Conservation (phyloP, 37 sponge, comb jelly and placozoan genomes). For the Ephydatia muelleri region DNA sequence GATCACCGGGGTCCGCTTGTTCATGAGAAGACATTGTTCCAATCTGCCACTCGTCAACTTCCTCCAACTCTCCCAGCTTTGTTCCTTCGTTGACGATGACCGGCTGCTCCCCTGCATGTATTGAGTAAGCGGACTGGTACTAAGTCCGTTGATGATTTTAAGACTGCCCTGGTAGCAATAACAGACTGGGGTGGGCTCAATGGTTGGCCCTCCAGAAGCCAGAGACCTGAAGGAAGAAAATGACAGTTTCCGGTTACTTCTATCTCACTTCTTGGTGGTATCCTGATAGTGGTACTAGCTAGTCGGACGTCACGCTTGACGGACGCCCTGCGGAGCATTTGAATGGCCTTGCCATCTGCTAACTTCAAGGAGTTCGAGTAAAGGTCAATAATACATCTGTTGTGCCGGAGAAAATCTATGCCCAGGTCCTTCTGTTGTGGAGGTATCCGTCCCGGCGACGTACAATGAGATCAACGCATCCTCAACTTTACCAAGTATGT, state of each 20-base stretch:
- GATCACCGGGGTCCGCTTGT: neutral
- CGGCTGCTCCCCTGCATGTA: neutral
- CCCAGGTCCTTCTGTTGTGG: slow-evolving; percentile 11
- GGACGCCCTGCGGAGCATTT: neutral
- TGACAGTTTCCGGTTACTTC: neutral
- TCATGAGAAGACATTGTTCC: neutral
- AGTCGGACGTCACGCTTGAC: neutral
- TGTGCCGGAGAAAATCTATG: slow-evolving; percentile 3
- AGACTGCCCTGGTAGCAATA: slow-evolving; percentile 1
- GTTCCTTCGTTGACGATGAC: neutral
- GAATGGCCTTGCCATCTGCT: neutral
- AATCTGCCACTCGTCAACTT: neutral
- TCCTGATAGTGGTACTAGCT: neutral
- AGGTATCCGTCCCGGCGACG: neutral
- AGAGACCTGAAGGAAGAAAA: neutral
- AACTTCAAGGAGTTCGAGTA: neutral
- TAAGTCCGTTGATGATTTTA: neutral
- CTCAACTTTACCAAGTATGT: too few relatives aligned
- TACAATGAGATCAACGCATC: neutral
- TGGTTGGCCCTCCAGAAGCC: slow-evolving; percentile 1
- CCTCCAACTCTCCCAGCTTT: neutral
- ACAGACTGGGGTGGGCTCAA: neutral
- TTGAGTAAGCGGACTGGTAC: slow-evolving; percentile 30
- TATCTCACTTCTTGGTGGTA: slow-evolving; percentile 2
- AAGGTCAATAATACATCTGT: neutral